These are phyloP conservation scores for Clarias laeviceps DNA, from an alignment of 2,797 vertebrate species.

Conservation along the genomic window DNA sequence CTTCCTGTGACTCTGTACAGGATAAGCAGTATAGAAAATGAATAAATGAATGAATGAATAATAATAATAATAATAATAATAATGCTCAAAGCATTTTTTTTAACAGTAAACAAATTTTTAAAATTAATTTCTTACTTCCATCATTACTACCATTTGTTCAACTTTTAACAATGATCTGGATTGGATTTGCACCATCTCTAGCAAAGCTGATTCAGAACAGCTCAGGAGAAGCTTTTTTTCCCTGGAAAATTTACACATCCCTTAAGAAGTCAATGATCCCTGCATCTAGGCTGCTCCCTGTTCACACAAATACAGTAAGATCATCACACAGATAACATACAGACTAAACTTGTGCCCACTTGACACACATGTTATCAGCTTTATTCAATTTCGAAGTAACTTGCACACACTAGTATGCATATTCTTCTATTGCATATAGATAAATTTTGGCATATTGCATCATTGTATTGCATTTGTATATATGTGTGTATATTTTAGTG, in stretches of 20 bases:
- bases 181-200: not conserved
- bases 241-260: not conserved
- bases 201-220: not conserved
- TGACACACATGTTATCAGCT: not conserved
- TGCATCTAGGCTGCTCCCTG: not conserved
- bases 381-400: not conserved
- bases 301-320: not conserved
- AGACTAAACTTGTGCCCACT: constrained; percentile 6
- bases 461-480: not conserved
- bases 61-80: not conserved
- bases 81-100: not conserved
- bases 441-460: constrained; percentile 11
- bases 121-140: not conserved
- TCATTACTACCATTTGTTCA: not conserved
- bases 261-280: not conserved
- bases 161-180: not conserved
- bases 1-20: too few species aligned
- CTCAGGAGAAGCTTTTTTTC: not conserved
- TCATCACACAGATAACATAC: not conserved
- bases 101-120: not conserved
- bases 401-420: constrained; percentile 6
- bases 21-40: too few species aligned
- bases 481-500: constrained; percentile 20
- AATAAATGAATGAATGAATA: too few species aligned
- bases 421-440: not conserved